Evolutionary conservation across 2,797 vertebrate genomes (phyloP).

Genomic region (Darevskia nairensis): DNA sequence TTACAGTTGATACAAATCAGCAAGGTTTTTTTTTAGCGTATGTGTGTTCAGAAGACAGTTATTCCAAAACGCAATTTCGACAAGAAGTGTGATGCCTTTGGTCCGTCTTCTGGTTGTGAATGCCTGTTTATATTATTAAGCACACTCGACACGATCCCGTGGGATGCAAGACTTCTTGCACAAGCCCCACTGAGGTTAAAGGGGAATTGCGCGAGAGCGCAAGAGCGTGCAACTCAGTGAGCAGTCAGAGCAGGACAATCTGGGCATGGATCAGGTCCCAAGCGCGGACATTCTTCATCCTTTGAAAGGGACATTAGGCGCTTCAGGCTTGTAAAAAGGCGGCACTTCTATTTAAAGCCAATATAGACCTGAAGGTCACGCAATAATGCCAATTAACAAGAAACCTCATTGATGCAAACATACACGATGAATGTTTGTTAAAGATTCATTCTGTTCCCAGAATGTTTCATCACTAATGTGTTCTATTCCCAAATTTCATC

Average conservation of each 20-base stretch:
- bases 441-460: background rate
- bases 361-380: conserved; percentile 55
- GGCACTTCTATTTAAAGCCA: conserved; percentile 61
- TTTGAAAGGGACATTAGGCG: conserved; percentile 52
- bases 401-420: background rate
- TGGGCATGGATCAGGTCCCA: background rate
- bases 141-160: background rate
- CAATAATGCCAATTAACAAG: conserved; percentile 54
- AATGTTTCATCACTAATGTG: conserved; percentile 22
- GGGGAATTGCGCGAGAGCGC: too few species aligned
- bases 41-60: background rate
- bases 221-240: background rate
- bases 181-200: background rate
- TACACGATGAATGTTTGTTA: background rate
- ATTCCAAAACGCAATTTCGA: background rate
- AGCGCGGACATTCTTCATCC: background rate
- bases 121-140: background rate
- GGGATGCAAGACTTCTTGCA: background rate
- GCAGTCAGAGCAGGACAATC: background rate
- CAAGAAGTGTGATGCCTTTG: background rate
- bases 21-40: background rate
- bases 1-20: background rate
- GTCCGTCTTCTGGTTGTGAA: background rate
- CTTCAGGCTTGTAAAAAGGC: conserved; percentile 54
- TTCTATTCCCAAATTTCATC: conserved; percentile 57